A percentile compares a stretch with the other conserved stretches of the same genome.
Evolutionary conservation across 2,888 invertebrate genomes (phyloP).

Genomic region (Cryptocephalus primarius): DNA sequence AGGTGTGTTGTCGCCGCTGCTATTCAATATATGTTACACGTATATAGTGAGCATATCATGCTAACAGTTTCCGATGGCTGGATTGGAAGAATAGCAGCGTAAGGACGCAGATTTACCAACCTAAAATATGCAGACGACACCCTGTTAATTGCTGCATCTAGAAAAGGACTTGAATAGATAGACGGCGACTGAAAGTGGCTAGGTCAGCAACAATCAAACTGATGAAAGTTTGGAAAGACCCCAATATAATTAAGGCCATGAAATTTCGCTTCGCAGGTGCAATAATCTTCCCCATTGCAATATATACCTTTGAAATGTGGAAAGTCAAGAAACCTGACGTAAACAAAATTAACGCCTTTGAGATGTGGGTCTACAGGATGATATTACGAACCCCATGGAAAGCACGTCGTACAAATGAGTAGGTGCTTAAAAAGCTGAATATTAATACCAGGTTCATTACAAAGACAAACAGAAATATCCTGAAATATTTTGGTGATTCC

Average conservation of each 20-base stretch:
- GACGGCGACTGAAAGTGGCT: not conserved
- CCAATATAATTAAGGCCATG: constrained; percentile 1
- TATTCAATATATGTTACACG: too few species aligned
- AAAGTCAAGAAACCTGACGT: not conserved
- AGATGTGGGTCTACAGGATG: not conserved
- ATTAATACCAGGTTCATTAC: too few species aligned
- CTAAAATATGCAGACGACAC: not conserved
- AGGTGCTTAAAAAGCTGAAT: too few species aligned
- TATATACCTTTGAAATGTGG: not conserved
- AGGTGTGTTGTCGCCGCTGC: too few species aligned
- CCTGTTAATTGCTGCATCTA: not conserved
- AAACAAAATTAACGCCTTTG: not conserved
- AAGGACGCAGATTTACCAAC: not conserved
- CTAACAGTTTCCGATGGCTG: too few species aligned
- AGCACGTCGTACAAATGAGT: not conserved
- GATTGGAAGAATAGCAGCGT: too few species aligned
- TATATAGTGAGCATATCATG: too few species aligned
- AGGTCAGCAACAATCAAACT: not conserved
- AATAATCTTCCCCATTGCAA: not conserved
- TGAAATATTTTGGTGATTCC: too few species aligned
- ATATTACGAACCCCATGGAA: not conserved
- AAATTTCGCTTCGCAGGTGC: too few species aligned
- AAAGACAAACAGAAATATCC: too few species aligned
- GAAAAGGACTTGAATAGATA: not conserved
- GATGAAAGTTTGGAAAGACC: not conserved